phyloP scores from a whole-genome alignment of 2,888 invertebrate genomes.

The Drosophila eohydei region DNA sequence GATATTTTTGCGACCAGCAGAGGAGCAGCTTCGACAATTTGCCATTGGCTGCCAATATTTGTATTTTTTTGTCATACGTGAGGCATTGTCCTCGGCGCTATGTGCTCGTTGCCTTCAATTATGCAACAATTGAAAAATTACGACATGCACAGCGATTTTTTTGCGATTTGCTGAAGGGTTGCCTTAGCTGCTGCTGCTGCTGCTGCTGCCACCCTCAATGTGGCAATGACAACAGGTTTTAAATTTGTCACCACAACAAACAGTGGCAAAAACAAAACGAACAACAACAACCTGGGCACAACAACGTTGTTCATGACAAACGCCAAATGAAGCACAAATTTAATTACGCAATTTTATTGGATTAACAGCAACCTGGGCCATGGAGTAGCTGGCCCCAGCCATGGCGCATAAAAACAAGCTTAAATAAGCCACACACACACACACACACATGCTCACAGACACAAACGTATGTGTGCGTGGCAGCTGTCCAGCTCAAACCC shows the following conservation, averaged over 20 bases:
- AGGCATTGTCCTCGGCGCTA: slow-evolving; percentile 41
- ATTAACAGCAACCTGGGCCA: slow-evolving; percentile 80
- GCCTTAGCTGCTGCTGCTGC: slow-evolving; percentile 31
- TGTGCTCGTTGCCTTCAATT: slow-evolving; percentile 78
- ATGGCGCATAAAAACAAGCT: slow-evolving; percentile 64
- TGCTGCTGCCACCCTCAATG: not conserved
- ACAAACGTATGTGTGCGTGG: slow-evolving; percentile 9
- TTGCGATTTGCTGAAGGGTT: slow-evolving; percentile 53
- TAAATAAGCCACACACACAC: slow-evolving; percentile 72
- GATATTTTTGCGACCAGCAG: slow-evolving; percentile 29
- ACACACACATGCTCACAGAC: slow-evolving; percentile 6
- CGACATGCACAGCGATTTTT: slow-evolving; percentile 78
- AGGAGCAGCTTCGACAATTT: slow-evolving; percentile 65
- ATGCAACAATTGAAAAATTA: slow-evolving; percentile 85
- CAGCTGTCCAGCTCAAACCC: slow-evolving; percentile 32
- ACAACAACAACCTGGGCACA: slow-evolving; percentile 18
- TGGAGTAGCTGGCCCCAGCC: slow-evolving; percentile 18
- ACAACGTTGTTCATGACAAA: slow-evolving; percentile 64
- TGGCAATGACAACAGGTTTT: slow-evolving; percentile 67
- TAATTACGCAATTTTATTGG: slow-evolving; percentile 85
- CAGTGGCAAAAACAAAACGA: slow-evolving; percentile 40
- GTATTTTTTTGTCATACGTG: slow-evolving; percentile 49
- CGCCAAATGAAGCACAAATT: slow-evolving; percentile 85
- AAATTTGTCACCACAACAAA: slow-evolving; percentile 80
- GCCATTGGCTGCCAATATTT: slow-evolving; percentile 73